Evolutionary conservation across 2,888 invertebrate genomes (phyloP).

Genomic region (Elmis aenea): DNA sequence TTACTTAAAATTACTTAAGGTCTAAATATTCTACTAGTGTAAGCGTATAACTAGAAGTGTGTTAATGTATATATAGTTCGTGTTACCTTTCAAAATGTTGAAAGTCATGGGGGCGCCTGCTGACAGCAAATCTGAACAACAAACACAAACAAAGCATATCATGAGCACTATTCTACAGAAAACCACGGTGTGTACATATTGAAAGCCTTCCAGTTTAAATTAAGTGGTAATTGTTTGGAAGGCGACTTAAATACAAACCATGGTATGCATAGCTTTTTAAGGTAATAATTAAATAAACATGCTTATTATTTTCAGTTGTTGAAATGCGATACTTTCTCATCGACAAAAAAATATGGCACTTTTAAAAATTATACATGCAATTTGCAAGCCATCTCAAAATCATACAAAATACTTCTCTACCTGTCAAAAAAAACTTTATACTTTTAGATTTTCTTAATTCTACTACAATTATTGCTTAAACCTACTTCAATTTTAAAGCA

Average conservation of each 20-base stretch:
- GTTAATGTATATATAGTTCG: constrained; percentile 31
- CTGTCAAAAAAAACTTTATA: constrained; percentile 11
- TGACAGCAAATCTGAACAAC: constrained; percentile 74
- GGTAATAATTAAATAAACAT: constrained; percentile 14
- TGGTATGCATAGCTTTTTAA: constrained; percentile 18
- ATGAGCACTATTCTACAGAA: constrained; percentile 46
- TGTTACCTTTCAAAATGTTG: constrained; percentile 84
- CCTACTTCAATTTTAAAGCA: constrained; percentile 5
- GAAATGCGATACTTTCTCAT: constrained; percentile 1
- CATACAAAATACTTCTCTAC: constrained; percentile 16
- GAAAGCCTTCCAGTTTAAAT: constrained; percentile 24
- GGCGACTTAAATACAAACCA: too few species aligned
- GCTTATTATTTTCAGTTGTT: constrained; percentile 4
- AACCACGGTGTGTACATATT: constrained; percentile 34
- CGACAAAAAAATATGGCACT: constrained; percentile 18
- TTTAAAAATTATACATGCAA: constrained; percentile 27
- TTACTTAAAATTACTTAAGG: too few species aligned
- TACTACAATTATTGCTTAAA: constrained; percentile 6
- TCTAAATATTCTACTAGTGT: too few species aligned
- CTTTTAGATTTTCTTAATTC: constrained; percentile 14
- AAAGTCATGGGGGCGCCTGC: constrained; percentile 78
- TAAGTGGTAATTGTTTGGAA: constrained; percentile 29
- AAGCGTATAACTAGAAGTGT: constrained; percentile 17
- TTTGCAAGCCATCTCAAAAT: constrained; percentile 24
- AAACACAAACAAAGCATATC: constrained; percentile 59